Base-by-base conservation (phyloP, 2,797 vertebrate genomes). In the Chelidonichthys spinosus region DNA sequence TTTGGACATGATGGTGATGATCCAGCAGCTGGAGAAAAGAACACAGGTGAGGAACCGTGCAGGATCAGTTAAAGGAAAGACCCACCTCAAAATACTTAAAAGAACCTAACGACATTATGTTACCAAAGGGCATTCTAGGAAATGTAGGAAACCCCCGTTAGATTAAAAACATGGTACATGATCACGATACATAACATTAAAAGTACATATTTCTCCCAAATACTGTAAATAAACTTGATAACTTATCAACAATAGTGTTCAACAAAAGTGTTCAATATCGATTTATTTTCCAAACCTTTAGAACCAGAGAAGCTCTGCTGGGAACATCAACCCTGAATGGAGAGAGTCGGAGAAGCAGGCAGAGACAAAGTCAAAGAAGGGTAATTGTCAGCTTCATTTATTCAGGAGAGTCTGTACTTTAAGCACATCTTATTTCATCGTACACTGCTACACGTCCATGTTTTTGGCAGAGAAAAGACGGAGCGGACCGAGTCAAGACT, bases 21-120 rank as follows among this genome's bases (percentile, higher is more conserved):
- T 96, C 90, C 96, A 96, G 83, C 95, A 96, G 69, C 84, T 96
- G 75, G 96, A 96, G 85, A 91, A 88, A 61, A 95, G 94, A 93
- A 90, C 92, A 46, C 94, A 95, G 95, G 96, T 96, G 93, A 95
- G 90, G 18, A 4, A 2, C 1, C 0, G 37, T 46, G 9, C 46
- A 35, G 18, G n/a, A 1, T n/a, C 52, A 42, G 49, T 37, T 61
- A 62, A 65, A 54, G 49, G 39, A 25, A 56, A 35, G 39, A 39
- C 11, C 7, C 2, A 9, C n/a, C 1, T 2, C 11, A 6, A 25
- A 62, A 18, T 46, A 52, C 14, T 47, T 7, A 2, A 25, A 46
- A 71, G 6, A 49, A 4, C 3, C n/a, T 8, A 5, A 10, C 14
- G 11, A 53, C 32, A 49, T n/a, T 3, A 52, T 53, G 50, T 53